These are phyloP conservation scores for Periparus ater DNA, from an alignment of 2,797 vertebrate species.

Conservation along the genomic window DNA sequence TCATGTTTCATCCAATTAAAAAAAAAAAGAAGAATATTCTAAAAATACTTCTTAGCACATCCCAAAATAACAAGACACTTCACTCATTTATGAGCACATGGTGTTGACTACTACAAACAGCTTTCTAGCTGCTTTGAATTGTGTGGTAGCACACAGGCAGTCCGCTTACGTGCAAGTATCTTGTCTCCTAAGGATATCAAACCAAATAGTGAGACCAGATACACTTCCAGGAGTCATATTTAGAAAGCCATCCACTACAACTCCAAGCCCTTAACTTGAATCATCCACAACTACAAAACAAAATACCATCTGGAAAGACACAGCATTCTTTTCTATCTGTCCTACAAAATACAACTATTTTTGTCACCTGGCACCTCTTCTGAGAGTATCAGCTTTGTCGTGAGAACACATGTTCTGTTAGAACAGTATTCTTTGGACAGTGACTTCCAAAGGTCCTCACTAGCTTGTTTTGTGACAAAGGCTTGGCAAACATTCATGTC, in stretches of 20 bases:
- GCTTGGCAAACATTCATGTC: conserved; percentile 26
- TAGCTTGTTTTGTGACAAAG: not conserved
- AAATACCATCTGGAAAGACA: not conserved
- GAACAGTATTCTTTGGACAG: not conserved
- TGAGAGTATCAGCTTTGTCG: not conserved
- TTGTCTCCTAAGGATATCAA: conserved; percentile 14
- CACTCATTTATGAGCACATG: conserved; percentile 32
- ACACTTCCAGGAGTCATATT: not conserved
- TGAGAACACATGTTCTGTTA: conserved; percentile 42
- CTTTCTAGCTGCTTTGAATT: conserved; percentile 31
- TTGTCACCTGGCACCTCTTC: conserved; percentile 27
- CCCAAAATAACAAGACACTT: conserved; percentile 56
- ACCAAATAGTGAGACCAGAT: not conserved
- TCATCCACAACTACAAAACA: not conserved
- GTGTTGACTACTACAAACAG: conserved; percentile 52
- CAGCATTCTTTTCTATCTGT: not conserved
- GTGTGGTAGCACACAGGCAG: conserved; percentile 28
- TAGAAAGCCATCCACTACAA: not conserved
- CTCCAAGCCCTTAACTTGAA: not conserved
- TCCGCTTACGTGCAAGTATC: not conserved
- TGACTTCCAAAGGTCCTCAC: not conserved
- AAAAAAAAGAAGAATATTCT: not conserved
- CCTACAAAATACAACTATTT: conserved; percentile 32
- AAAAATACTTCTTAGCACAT: conserved; percentile 46
- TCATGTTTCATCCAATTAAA: not conserved